Conservation (phyloP, 2,888 invertebrate species). For the Globia sparganii region DNA sequence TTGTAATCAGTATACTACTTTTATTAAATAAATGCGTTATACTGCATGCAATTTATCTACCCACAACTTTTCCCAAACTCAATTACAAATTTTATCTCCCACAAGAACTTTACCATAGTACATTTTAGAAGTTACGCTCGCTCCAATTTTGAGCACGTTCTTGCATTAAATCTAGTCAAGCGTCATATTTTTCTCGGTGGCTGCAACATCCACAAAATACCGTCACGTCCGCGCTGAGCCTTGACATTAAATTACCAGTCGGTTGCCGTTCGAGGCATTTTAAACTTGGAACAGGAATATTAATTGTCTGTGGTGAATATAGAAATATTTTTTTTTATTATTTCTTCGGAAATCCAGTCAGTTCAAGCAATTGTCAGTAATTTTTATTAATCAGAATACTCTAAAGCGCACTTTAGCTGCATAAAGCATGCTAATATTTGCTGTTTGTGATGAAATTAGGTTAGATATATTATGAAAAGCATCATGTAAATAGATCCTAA, state of each 20-base stretch:
- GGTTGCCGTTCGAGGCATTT: slow-evolving; percentile 48
- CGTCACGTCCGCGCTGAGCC: slow-evolving; percentile 61
- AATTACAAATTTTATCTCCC: slow-evolving; percentile 30
- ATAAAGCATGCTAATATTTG: neutral
- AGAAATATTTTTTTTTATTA: neutral
- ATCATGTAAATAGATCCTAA: neutral
- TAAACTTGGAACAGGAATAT: slow-evolving; percentile 38
- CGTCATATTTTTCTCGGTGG: slow-evolving; percentile 41
- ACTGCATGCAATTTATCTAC: slow-evolving; percentile 15
- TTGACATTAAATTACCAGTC: slow-evolving; percentile 64
- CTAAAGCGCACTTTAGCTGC: neutral
- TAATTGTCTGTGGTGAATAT: slow-evolving; percentile 2
- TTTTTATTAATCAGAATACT: neutral
- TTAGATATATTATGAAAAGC: neutral
- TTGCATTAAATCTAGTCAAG: slow-evolving; percentile 51
- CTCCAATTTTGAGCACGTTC: slow-evolving; percentile 44
- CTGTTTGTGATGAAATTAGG: neutral
- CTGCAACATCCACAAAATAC: slow-evolving; percentile 52
- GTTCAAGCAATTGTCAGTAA: no score
- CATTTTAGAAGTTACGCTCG: slow-evolving; percentile 19
- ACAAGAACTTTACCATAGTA: slow-evolving; percentile 4
- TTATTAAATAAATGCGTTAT: neutral
- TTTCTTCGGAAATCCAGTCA: neutral
- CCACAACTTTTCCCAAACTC: slow-evolving; percentile 3
- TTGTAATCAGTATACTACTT: neutral